Evolutionary conservation across 2,797 vertebrate genomes (phyloP), one percentile per base, ranked within the genome.

Genomic region (Oreonectes daqikongensis): DNA sequence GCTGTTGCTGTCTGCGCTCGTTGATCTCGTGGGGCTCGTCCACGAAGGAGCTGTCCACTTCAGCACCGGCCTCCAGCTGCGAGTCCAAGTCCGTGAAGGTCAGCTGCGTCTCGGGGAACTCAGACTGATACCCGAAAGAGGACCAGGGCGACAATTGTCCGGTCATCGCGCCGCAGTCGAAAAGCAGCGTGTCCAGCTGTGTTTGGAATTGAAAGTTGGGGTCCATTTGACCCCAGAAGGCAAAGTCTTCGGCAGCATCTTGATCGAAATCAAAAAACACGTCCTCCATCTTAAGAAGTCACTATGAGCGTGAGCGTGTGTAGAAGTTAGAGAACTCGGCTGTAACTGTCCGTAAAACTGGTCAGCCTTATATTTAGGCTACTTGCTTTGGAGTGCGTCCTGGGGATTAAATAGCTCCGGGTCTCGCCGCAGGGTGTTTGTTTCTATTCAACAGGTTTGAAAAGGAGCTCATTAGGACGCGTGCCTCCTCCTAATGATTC

Each of bases 161-260:
- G 0, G 61, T 24, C 60, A 87, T 60, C 0, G 90, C 59, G 1
- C 84, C 81, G 71, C 85, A 92, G 83, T 93, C 92, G 40, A 88
- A 65, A 5, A 91, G 83, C 63, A 92, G 75, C 35, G 73, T 75
- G 40, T 94, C 92, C 85, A 92, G 50, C 53, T 90, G 90, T 5
- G 85, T 75, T 64, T 91, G 90, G 22, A 89, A 85, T 77, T 91
- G 91, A 0, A 80, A 5, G 1, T 64, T 90, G 0, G 86, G 80
- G 17, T 93, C 91, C 48, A 85, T 72, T n/a, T 87, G 88, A 2
- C 88, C 91, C 93, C 94, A 95, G 72, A 92, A 90, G 10, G 86
- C 86, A 30, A 88, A 90, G 10, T 95, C 92, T 0, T 80, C 72
- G 3, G 32, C 0, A 2, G 72, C 67, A 70, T 93, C 92, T 80